Percentiles rank a stretch among this genome's conserved stretches.
Conservation (phyloP, 2,113 vertebrate species). For the Python bivittatus region DNA sequence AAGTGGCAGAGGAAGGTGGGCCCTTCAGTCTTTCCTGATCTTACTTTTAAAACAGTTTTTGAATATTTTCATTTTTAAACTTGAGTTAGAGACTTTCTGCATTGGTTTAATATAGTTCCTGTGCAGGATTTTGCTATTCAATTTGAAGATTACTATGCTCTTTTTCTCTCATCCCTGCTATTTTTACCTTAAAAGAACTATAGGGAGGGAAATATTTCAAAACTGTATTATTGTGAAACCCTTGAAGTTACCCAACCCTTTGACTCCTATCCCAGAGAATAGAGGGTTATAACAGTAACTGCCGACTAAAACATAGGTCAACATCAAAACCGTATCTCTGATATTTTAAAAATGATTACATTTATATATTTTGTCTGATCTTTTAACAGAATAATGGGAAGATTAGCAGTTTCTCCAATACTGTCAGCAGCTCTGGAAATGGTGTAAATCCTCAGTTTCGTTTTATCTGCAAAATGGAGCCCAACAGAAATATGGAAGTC, state of each 20-base stretch:
- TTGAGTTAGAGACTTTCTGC: not conserved
- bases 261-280: not conserved
- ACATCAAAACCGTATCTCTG: not conserved
- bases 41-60: not conserved
- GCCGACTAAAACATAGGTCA: not conserved
- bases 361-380: not conserved
- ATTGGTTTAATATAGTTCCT: not conserved
- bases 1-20: not conserved
- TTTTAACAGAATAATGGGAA: constrained; percentile 32
- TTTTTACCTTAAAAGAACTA: not conserved
- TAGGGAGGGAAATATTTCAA: not conserved
- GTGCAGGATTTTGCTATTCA: not conserved
- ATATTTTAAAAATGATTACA: not conserved
- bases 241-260: not conserved
- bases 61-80: not conserved
- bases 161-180: not conserved
- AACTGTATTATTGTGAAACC: not conserved
- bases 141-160: not conserved
- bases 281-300: not conserved
- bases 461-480: constrained; percentile 36
- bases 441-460: constrained; percentile 25
- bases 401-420: constrained; percentile 31
- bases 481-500: not conserved
- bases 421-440: constrained; percentile 2
- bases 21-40: not conserved